phyloP scores from a whole-genome alignment of 2,113 vertebrate species.

The Triplophysa siluroides region DNA sequence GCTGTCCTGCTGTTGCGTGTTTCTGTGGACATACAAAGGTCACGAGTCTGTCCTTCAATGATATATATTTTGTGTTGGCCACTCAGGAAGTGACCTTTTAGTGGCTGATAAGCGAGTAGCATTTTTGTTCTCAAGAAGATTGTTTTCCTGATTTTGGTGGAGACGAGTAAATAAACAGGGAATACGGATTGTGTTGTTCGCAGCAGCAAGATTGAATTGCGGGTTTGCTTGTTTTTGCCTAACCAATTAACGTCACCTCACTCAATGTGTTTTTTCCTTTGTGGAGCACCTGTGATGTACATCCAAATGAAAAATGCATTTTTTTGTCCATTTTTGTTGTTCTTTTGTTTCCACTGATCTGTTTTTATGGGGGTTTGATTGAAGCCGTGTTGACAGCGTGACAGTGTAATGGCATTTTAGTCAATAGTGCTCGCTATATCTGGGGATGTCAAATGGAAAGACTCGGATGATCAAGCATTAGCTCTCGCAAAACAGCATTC shows the following conservation, averaged over 20 bases:
- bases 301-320: constrained; percentile 5
- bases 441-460: not conserved
- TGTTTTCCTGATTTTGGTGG: not conserved
- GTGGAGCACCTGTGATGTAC: not conserved
- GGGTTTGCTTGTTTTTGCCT: constrained; percentile 12
- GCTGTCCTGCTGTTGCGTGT: not conserved
- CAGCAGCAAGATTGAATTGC: constrained; percentile 9
- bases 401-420: constrained; percentile 19
- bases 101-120: not conserved
- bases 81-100: constrained; percentile 22
- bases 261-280: not conserved
- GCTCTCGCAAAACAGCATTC: not conserved
- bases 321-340: not conserved
- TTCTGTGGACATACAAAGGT: not conserved
- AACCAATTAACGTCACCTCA: constrained; percentile 11
- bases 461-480: constrained; percentile 12
- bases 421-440: not conserved
- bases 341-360: not conserved
- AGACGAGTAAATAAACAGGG: not conserved
- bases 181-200: constrained; percentile 1
- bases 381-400: not conserved
- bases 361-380: not conserved
- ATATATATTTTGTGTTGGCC: not conserved
- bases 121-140: not conserved
- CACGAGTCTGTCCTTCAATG: not conserved